phyloP scores from a whole-genome alignment of 2,888 invertebrate genomes.

The Zygogramma bicolorata region DNA sequence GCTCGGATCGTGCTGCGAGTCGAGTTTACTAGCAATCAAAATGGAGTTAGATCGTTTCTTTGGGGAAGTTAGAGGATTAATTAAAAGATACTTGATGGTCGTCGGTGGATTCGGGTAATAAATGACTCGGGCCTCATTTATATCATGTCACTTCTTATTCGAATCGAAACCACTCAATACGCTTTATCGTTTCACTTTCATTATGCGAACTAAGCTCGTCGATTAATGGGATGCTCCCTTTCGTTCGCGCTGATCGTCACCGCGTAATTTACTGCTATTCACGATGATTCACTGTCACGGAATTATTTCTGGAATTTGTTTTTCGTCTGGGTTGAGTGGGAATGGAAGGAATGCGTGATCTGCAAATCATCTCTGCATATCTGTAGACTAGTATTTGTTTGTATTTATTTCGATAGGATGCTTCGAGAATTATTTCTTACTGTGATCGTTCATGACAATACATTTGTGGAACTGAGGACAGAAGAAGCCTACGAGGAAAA shows the following conservation, averaged over 20 bases:
- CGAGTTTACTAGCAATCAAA: slow-evolving; percentile 18
- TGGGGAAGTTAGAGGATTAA: slow-evolving; percentile 18
- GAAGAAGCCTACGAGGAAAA: too few species aligned
- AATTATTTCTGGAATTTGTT: neutral
- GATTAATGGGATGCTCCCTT: slow-evolving; percentile 1
- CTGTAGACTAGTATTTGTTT: too few species aligned
- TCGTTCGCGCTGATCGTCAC: neutral
- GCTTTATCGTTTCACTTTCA: slow-evolving; percentile 3
- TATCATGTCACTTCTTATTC: slow-evolving; percentile 4
- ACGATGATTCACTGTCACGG: neutral
- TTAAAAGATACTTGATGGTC: slow-evolving; percentile 15
- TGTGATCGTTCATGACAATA: too few species aligned
- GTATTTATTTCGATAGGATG: too few species aligned
- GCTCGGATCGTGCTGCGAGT: slow-evolving; percentile 13
- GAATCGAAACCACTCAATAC: slow-evolving; percentile 4
- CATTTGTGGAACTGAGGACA: too few species aligned
- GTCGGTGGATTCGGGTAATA: neutral
- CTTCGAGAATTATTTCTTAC: too few species aligned
- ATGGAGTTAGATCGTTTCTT: slow-evolving; percentile 25
- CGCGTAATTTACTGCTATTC: neutral
- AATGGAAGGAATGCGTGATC: too few species aligned
- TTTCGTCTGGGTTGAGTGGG: neutral
- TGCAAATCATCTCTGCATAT: neutral
- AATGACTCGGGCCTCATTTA: neutral
- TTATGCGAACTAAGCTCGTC: neutral